These are phyloP conservation scores for Gobius niger DNA, from an alignment of 2,113 vertebrate genomes.

Conservation along the genomic window DNA sequence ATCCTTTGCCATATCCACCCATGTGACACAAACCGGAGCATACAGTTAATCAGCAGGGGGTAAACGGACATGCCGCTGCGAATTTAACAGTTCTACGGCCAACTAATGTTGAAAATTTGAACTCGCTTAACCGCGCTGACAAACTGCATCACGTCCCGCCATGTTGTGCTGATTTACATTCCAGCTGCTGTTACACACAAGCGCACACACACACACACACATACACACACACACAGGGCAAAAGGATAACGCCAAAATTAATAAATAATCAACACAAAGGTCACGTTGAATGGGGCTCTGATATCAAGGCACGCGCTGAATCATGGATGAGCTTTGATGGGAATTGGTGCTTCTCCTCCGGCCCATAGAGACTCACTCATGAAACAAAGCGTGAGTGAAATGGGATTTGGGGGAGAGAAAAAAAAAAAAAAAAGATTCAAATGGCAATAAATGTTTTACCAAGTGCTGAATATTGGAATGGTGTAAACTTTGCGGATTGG, in stretches of 20 bases:
- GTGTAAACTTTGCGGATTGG: neutral
- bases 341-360: slow-evolving; percentile 1
- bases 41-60: slow-evolving; percentile 6
- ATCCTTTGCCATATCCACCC: neutral
- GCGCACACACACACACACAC: too few species aligned
- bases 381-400: slow-evolving; percentile 19
- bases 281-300: slow-evolving; percentile 15
- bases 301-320: slow-evolving; percentile 19
- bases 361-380: neutral
- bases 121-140: slow-evolving; percentile 5
- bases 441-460: neutral
- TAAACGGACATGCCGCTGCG: neutral
- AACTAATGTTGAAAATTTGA: slow-evolving; percentile 2
- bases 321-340: slow-evolving; percentile 30
- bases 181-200: slow-evolving; percentile 4
- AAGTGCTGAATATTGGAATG: neutral
- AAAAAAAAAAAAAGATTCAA: slow-evolving; percentile 11
- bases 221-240: too few species aligned
- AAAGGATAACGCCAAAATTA: neutral
- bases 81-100: neutral
- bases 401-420: neutral
- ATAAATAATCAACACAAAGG: slow-evolving; percentile 18
- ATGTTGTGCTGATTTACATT: neutral
- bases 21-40: neutral
- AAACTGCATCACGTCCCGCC: neutral